Evolutionary conservation across 2,113 vertebrate genomes (phyloP), one percentile per base, ranked within the genome.

Genomic region (Grammomys surdaster): DNA sequence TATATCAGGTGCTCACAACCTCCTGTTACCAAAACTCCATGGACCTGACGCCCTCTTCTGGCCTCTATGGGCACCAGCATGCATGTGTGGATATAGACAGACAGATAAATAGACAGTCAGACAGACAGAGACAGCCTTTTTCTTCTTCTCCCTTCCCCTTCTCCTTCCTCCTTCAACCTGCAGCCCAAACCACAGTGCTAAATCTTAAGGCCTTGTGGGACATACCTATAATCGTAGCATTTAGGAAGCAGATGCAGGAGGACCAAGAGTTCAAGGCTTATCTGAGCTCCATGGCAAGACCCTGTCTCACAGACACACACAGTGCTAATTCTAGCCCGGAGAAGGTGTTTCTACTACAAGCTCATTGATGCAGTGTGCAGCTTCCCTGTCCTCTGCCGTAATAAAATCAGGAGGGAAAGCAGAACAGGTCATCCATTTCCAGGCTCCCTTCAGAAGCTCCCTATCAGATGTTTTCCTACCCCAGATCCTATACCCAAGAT

Each of bases 171-270:
- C 36, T 9, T 70, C 3, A 31, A 17, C 46, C 40, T 65, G 28
- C 95, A 89, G 7, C 22, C 67, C 69, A 77, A 96, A 91, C 8
- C 8, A 91, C 28, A 77, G 67, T 51, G 75, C 86, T 88, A 69
- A 96, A 88, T 90, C 88, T 40, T 85, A 93, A 22, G 60, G 16
- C 16, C 16, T 85, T 8, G 58, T 65, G 40, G 58, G 16, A 43
- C n/a, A 43, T 43, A 14, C n/a, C 26, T 65, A 13, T 54, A 56
- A 72, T 56, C 33, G 51, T 43, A 76, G 69, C n/a, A 70, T 31
- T 54, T 54, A 51, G 31, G 36, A 88, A 72, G 43, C 63, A 67
- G 82, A 67, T 63, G 26, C 82, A 85, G 40, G 40, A 43, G 31
- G 12, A 82, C 70, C 1, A 54, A n/a, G 22, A 88, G 48, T 28